Evolutionary conservation across 2,797 vertebrate genomes (phyloP).

Genomic region (Danio jaintianensis): DNA sequence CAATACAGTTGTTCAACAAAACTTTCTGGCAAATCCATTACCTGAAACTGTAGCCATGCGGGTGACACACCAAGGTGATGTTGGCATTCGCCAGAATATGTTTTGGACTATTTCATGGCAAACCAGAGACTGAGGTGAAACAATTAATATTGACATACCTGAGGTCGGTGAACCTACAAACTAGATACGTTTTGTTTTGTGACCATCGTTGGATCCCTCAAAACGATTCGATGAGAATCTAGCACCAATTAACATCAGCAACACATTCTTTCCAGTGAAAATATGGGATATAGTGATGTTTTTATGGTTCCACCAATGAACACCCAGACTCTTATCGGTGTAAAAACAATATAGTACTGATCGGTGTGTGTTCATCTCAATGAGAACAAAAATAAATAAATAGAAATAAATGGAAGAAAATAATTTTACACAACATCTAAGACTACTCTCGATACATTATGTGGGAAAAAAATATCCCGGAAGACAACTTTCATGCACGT

Average conservation of each 20-base stretch:
- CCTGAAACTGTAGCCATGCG: conserved; percentile 41
- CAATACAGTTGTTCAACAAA: conserved; percentile 10
- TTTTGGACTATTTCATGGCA: conserved; percentile 4
- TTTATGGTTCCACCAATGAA: conserved; percentile 33
- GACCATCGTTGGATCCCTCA: conserved; percentile 23
- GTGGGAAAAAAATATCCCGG: conserved; percentile 62
- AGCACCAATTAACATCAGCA: conserved; percentile 50
- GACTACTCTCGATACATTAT: conserved; percentile 25
- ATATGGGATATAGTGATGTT: conserved; percentile 21
- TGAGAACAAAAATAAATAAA: conserved; percentile 14
- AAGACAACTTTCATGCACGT: conserved; percentile 75
- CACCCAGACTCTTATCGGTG: conserved; percentile 43
- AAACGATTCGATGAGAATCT: conserved; percentile 23
- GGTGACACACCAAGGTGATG: conserved; percentile 8
- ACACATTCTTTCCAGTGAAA: conserved; percentile 39
- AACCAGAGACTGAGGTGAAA: neutral
- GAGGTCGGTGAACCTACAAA: conserved; percentile 33
- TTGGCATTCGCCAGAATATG: conserved; percentile 19
- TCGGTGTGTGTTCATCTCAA: conserved; percentile 28
- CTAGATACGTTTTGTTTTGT: conserved; percentile 2
- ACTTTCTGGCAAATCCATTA: conserved; percentile 24
- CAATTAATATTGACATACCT: conserved; percentile 33
- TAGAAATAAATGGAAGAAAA: neutral
- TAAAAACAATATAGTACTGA: conserved; percentile 43
- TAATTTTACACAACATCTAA: conserved; percentile 42